These are phyloP conservation scores for Scotopteryx bipunctaria DNA, from an alignment of 2,888 invertebrate species.

Conservation along the genomic window DNA sequence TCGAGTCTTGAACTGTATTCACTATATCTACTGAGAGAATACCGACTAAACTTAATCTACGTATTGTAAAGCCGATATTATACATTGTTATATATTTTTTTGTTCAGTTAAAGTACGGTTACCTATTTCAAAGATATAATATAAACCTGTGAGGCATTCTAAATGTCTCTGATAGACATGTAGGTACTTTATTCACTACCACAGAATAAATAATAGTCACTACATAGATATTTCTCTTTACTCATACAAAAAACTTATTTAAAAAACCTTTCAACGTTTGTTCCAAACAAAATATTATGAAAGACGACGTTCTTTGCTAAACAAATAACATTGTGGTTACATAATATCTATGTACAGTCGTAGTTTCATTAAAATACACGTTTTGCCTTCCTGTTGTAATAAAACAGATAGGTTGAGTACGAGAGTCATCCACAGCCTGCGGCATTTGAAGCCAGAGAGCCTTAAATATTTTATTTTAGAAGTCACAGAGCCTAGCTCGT, in stretches of 20 bases:
- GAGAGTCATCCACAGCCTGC: slow-evolving; percentile 31
- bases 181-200: too few species aligned
- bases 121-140: too few species aligned
- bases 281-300: not conserved
- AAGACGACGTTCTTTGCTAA: not conserved
- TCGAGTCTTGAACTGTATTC: not conserved
- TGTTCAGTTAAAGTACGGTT: too few species aligned
- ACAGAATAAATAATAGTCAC: too few species aligned
- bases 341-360: not conserved
- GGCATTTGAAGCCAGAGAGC: slow-evolving; percentile 19
- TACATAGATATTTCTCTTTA: too few species aligned
- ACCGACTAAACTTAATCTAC: too few species aligned
- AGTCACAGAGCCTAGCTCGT: slow-evolving; percentile 28
- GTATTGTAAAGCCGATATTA: too few species aligned
- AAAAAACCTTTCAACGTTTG: not conserved
- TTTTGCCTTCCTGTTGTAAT: slow-evolving; percentile 27
- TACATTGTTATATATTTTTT: too few species aligned
- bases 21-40: not conserved
- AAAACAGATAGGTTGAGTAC: slow-evolving; percentile 28
- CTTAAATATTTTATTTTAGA: slow-evolving; percentile 38
- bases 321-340: slow-evolving; percentile 2
- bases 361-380: slow-evolving; percentile 21
- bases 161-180: too few species aligned
- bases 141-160: too few species aligned
- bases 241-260: not conserved